These are phyloP conservation scores for Catalaphyllia jardinei DNA, from an alignment of 64 coral and sea anemone species.

Conservation along the genomic window DNA sequence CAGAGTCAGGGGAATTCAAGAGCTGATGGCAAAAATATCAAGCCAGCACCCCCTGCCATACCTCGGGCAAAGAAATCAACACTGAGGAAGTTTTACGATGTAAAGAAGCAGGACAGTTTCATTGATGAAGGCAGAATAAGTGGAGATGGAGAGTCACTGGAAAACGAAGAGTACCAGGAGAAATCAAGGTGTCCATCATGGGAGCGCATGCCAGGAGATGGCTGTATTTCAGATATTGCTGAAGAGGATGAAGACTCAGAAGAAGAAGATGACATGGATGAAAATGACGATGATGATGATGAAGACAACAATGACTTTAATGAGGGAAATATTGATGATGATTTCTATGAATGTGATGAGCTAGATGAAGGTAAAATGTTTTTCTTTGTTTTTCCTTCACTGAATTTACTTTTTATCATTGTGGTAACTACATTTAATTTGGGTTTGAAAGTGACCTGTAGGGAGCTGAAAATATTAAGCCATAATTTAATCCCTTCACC, in stretches of 20 bases:
- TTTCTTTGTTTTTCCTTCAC: not conserved
- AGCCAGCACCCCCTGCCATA: not conserved
- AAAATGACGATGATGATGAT: constrained; percentile 57
- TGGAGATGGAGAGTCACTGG: constrained; percentile 85
- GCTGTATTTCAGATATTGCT: constrained; percentile 90
- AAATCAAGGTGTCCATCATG: constrained; percentile 54
- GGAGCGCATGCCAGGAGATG: constrained; percentile 90
- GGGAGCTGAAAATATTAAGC: too few relatives aligned
- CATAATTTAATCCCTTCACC: too few relatives aligned
- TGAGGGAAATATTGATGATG: constrained; percentile 48
- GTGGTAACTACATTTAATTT: too few relatives aligned
- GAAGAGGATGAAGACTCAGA: constrained; percentile 85
- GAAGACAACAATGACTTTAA: constrained; percentile 48
- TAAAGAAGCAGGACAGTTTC: constrained; percentile 2
- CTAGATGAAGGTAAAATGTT: constrained; percentile 61
- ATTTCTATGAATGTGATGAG: constrained; percentile 75
- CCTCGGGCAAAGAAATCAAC: not conserved
- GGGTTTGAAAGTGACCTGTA: too few relatives aligned
- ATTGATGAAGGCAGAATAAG: constrained; percentile 61
- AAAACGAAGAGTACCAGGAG: constrained; percentile 56
- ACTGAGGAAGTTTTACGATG: constrained; percentile 29
- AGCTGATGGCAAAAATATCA: not conserved
- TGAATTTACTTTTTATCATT: not conserved
- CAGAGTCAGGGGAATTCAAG: not conserved
- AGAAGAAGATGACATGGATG: constrained; percentile 22